phyloP scores from a whole-genome alignment of 2,797 vertebrate genomes.

The Tiaroga cobitis region DNA sequence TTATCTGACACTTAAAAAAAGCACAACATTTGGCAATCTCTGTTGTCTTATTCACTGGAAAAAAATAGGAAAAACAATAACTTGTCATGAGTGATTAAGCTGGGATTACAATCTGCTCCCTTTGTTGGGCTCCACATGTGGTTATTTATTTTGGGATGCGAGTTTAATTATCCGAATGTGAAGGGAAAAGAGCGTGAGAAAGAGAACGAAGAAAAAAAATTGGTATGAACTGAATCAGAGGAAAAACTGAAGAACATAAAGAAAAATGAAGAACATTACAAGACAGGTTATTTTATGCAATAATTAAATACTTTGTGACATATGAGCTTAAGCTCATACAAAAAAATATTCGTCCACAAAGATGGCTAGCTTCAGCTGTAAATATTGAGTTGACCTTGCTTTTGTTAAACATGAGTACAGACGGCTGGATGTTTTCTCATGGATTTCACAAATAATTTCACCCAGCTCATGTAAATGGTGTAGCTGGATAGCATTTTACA shows the following conservation, averaged over 20 bases:
- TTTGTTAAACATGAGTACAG: background rate
- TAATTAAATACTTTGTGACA: background rate
- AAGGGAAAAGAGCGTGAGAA: slow-evolving; percentile 63
- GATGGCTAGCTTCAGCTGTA: slow-evolving; percentile 61
- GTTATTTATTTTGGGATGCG: background rate
- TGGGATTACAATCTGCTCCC: background rate
- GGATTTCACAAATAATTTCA: background rate
- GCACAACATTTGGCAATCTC: background rate
- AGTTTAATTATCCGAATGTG: background rate
- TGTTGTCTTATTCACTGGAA: background rate
- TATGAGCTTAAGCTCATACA: slow-evolving; percentile 8
- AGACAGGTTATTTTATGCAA: slow-evolving; percentile 55
- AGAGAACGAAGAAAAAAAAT: slow-evolving; percentile 58
- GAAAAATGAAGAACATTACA: no score
- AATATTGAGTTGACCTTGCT: slow-evolving; percentile 65
- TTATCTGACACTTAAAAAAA: background rate
- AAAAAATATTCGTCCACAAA: slow-evolving; percentile 50
- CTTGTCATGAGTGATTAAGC: background rate
- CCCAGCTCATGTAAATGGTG: background rate
- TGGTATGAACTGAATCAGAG: background rate
- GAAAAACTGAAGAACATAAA: background rate
- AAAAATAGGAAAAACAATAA: background rate
- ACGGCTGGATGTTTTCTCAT: background rate
- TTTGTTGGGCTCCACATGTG: background rate
- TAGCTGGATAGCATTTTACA: background rate